Conservation (phyloP, 1,140 invertebrate species). For the Amyelois transitella region DNA sequence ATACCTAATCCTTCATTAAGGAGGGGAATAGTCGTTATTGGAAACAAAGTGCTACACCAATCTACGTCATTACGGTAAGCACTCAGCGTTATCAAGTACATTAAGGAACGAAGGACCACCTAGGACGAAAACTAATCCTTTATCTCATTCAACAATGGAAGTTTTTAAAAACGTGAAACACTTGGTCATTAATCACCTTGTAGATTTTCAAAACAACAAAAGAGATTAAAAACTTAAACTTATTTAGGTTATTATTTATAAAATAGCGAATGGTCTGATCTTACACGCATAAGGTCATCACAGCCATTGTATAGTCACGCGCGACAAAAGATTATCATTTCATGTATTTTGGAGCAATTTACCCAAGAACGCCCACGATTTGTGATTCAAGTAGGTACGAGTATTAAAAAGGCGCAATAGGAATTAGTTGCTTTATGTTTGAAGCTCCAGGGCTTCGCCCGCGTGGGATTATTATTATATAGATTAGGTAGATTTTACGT, state of each 20-base stretch:
- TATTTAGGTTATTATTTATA: constrained; percentile 27
- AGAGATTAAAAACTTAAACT: not conserved
- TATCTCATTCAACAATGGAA: constrained; percentile 14
- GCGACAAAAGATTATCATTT: constrained; percentile 58
- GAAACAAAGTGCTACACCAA: not conserved
- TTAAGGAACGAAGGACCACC: constrained; percentile 46
- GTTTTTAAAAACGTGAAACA: constrained; percentile 6
- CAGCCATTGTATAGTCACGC: constrained; percentile 50
- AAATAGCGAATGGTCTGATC: constrained; percentile 30
- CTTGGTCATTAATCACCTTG: not conserved
- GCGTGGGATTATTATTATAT: too few relatives aligned
- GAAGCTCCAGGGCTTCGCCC: too few relatives aligned
- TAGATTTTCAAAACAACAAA: not conserved
- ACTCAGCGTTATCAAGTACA: constrained; percentile 36
- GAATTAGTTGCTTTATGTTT: too few relatives aligned
- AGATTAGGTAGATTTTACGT: too few relatives aligned
- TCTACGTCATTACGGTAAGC: constrained; percentile 21
- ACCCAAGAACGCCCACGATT: constrained; percentile 37
- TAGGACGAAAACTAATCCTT: constrained; percentile 12
- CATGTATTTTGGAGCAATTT: constrained; percentile 59
- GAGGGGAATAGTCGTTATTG: not conserved
- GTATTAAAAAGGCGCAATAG: too few relatives aligned
- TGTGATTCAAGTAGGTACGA: too few relatives aligned
- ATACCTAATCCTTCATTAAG: too few relatives aligned
- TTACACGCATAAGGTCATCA: constrained; percentile 47